Base-by-base conservation (phyloP, 2,888 invertebrate genomes). In the Celastrina argiolus region DNA sequence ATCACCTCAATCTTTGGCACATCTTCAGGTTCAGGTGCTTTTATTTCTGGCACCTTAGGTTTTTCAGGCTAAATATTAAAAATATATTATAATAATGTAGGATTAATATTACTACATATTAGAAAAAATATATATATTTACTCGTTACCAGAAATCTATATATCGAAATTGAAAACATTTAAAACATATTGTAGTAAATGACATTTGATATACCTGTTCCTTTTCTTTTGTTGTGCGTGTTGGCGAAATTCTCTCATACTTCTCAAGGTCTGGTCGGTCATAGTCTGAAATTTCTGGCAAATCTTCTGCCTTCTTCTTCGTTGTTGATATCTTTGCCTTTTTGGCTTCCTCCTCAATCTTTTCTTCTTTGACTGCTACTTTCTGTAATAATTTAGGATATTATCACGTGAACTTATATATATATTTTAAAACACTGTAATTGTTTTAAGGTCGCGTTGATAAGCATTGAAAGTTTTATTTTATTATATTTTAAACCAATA, bases 1-100 rank as follows among this genome's bases (percentile, higher is more conserved):
- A 95, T 95, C 36, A 97, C 96, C 84, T 97, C 97, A 80, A 97
- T 97, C 85, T 96, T 97, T 10, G 97, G 80, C 42, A 84, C 87
- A 61, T 87, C 85, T 41, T 92, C 92, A 0, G 94, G 94, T 45
- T 92, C 92, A 0, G 94, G 94, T 61, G 94, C 93, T 75, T 94
- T 94, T 74, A 95, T 95, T 88, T 95, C 95, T 2, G 96, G 95
- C 73, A 93, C 89, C 74, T 91, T 90, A 72, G 92, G 91, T 63
- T 75, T 76, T 63, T 76, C 75, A 65, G 73, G 73, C 77, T 78
- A 67, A 69, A 72, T 59, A 67, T 71, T 8, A 59, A 59, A 7
- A 42, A 41, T 36, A 18, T 5, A 41, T 16, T 26, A 22, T 26
- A 22, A 39, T 4, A 39, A 18, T 39, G 1, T 12, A 63, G 4